Base-by-base conservation (phyloP, 2,888 invertebrate species). In the Chelonus formosanus region DNA sequence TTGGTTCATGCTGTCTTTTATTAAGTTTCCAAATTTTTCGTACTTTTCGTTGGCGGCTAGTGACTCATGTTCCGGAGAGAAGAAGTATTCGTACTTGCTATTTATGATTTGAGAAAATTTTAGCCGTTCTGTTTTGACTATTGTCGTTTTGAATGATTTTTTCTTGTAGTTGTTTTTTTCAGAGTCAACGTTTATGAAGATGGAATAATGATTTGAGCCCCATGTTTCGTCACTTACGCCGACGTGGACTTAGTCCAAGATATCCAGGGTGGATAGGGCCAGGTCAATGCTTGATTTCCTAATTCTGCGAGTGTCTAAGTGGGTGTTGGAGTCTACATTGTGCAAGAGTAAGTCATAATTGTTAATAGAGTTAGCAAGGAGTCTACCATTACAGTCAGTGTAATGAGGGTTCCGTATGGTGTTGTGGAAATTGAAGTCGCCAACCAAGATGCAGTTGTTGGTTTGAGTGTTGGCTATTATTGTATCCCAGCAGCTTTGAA, bases 401-500 rank as follows among this genome's bases (percentile, higher is more conserved):
- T 53, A 35, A 8, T 10, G n/a, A 50, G 57, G 59, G n/a, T 66
- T 69, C 63, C 66, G 66, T n/a, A 32, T 10, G 4, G 44, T 34
- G 44, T 63, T 43, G 56, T 68, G 68, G 3, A 58, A 52, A 34
- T 67, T 68, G 7, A 65, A 68, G 35, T 68, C 62, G 2, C 68
- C 65, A 35, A 62, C 20, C 40, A 4, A 40, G 2, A 62, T 32
- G 40, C 32, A 52, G 8, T 8, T 31, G 20, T 4, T 10, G 3
- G 4, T 35, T 8, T 40, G 32, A 4, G 43, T 44, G 8, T 40
- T 54, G 35, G 40, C 5, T 3, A 34, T 44, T 5, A 62, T 48
- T 52, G 35, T 20, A 6, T 62, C 34, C 62, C 62, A 62, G 5
- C 53, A 44, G 8, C 35, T 20, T 32, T 53, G 53, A 3, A 36